phyloP scores from a whole-genome alignment of 2,888 invertebrate species.

The Sminthurinus aureus region DNA sequence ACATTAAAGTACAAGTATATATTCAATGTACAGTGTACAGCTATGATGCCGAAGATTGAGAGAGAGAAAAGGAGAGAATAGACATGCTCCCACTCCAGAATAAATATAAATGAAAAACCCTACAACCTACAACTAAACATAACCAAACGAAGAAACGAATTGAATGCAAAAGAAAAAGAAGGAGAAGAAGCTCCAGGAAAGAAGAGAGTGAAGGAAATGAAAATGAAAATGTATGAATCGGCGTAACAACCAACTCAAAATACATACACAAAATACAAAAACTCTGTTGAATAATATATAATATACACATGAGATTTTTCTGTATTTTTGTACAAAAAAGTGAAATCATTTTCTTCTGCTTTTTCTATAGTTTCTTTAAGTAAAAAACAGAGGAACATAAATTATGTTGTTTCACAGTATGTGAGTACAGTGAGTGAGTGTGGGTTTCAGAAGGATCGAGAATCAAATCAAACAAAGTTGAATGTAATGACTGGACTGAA shows the following conservation, averaged over 20 bases:
- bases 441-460: background rate
- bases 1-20: too few relatives aligned
- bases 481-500: conserved; percentile 23
- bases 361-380: background rate
- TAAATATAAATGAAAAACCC: too few relatives aligned
- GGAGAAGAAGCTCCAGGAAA: background rate
- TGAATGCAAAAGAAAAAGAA: background rate
- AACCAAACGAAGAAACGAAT: background rate
- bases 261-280: conserved; percentile 3
- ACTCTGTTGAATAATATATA: background rate
- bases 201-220: background rate
- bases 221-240: background rate
- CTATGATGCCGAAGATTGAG: background rate
- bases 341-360: background rate
- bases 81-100: too few relatives aligned
- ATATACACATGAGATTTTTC: background rate
- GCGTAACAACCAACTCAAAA: background rate
- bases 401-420: conserved; percentile 35
- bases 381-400: conserved; percentile 28
- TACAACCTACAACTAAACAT: background rate
- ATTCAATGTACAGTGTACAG: background rate
- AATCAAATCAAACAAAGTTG: conserved; percentile 27
- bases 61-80: background rate
- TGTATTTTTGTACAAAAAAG: background rate
- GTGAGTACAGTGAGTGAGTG: conserved; percentile 21